Percentiles rank a stretch among this genome's conserved stretches.
phyloP scores from a whole-genome alignment of 2,797 vertebrate species.

The Salarias fasciatus region DNA sequence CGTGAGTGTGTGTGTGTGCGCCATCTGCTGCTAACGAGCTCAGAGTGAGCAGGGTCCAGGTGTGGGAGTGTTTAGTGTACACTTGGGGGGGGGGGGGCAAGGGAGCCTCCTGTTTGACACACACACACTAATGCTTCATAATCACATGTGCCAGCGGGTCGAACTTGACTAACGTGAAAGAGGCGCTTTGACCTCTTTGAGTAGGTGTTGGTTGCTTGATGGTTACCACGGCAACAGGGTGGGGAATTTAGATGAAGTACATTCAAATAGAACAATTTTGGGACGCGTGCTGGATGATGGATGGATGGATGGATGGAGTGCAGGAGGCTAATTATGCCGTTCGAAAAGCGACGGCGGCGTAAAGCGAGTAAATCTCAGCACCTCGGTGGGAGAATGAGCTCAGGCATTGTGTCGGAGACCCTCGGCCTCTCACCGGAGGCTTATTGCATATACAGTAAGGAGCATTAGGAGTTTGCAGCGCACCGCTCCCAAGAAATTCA shows the following conservation, averaged over 20 bases:
- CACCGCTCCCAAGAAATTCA: conserved; percentile 67
- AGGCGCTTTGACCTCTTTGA: conserved; percentile 35
- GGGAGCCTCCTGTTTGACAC: conserved; percentile 60
- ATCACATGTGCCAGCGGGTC: conserved; percentile 43
- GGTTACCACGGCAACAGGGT: conserved; percentile 28
- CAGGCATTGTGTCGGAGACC: conserved; percentile 63
- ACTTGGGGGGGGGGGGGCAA: conserved; percentile 64
- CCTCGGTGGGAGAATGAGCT: conserved; percentile 52
- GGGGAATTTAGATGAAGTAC: too few species aligned
- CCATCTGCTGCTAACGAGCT: conserved; percentile 81
- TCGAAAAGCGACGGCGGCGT: conserved; percentile 48
- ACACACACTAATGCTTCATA: conserved; percentile 34
- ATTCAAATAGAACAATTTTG: too few species aligned
- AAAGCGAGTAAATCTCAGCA: conserved; percentile 48
- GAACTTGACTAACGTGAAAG: conserved; percentile 3
- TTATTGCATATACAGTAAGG: conserved; percentile 56
- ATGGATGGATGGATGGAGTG: conserved; percentile 50
- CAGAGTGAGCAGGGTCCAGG: conserved; percentile 64
- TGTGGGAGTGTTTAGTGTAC: conserved; percentile 77
- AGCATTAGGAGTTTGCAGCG: conserved; percentile 49
- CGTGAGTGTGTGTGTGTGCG: background rate
- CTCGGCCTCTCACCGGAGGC: conserved; percentile 61
- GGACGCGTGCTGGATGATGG: conserved; percentile 60
- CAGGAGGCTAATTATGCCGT: conserved; percentile 69
- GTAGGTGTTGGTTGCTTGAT: conserved; percentile 24